A percentile compares a stretch with the other conserved stretches of the same genome.
phyloP scores from a whole-genome alignment of 2,113 vertebrate genomes.

The Cynopterus brachyotis region DNA sequence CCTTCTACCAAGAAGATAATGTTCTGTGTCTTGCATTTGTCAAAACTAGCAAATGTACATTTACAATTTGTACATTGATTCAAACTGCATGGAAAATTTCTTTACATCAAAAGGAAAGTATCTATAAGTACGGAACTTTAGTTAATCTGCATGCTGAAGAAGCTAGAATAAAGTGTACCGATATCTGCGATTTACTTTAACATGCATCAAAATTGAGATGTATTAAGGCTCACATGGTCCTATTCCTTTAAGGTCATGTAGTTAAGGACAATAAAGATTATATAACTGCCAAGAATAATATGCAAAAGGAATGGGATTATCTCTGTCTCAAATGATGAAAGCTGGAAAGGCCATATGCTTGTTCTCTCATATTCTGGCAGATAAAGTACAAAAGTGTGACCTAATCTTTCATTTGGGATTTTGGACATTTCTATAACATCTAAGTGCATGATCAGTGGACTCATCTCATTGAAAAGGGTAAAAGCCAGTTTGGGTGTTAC shows the following conservation, averaged over 20 bases:
- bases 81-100: background rate
- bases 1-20: background rate
- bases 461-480: background rate
- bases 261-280: background rate
- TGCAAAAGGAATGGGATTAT: background rate
- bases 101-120: constrained; percentile 8
- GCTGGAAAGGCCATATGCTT: background rate
- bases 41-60: background rate
- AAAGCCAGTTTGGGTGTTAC: background rate
- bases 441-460: background rate
- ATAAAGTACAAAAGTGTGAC: background rate
- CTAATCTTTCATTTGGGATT: background rate
- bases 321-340: background rate
- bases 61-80: background rate
- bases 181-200: background rate
- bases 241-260: background rate
- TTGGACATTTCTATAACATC: background rate
- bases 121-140: background rate
- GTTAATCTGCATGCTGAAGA: background rate
- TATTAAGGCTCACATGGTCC: background rate
- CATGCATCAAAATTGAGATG: background rate
- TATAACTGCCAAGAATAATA: background rate
- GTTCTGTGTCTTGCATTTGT: background rate
- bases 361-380: background rate
- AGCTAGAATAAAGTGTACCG: background rate